Evolutionary conservation across 2,888 invertebrate genomes (phyloP).

Genomic region (Anthrax anthrax): DNA sequence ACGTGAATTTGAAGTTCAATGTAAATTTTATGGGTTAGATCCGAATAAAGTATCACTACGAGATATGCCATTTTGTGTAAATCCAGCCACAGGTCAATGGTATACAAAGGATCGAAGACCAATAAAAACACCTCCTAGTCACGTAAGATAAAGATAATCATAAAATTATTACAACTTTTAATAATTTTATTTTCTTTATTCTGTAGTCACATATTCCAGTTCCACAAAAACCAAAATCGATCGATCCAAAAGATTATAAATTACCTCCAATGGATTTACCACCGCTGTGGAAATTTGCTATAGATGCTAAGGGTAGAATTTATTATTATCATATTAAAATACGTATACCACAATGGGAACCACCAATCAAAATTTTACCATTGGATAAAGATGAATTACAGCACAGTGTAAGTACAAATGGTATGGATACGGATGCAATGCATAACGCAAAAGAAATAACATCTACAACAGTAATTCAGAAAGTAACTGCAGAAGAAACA

Average conservation of each 20-base stretch:
- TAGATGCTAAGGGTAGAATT: constrained; percentile 58
- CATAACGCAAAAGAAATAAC: constrained; percentile 18
- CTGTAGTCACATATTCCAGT: constrained; percentile 20
- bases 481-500: background rate
- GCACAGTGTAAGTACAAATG: too few species aligned
- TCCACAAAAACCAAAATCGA: constrained; percentile 19
- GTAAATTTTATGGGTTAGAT: constrained; percentile 30
- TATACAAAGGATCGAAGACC: constrained; percentile 24
- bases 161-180: background rate
- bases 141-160: constrained; percentile 17
- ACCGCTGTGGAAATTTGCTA: constrained; percentile 75
- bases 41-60: constrained; percentile 22
- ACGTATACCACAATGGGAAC: constrained; percentile 65
- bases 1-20: constrained; percentile 28
- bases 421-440: too few species aligned
- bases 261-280: constrained; percentile 50
- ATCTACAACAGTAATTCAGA: background rate
- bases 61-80: constrained; percentile 28
- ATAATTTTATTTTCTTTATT: background rate
- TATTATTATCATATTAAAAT: constrained; percentile 85
- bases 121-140: constrained; percentile 26
- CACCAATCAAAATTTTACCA: constrained; percentile 36
- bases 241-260: constrained; percentile 25
- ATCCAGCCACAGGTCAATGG: constrained; percentile 31
- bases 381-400: constrained; percentile 15